phyloP scores from a whole-genome alignment of 2,113 vertebrate genomes.

The Oryzias curvinotus region DNA sequence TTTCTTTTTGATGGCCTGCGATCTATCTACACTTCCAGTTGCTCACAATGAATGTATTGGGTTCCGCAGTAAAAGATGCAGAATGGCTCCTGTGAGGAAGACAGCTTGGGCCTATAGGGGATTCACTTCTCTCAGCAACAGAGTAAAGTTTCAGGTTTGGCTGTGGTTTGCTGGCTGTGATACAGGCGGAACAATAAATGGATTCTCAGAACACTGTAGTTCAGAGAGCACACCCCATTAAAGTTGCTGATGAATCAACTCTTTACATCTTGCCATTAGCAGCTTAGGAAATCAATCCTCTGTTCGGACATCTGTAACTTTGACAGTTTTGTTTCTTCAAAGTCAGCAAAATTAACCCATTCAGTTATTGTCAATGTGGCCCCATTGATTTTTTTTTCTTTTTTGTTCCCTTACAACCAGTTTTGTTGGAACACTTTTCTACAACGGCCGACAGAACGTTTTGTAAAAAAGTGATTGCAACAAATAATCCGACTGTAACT shows the following conservation, averaged over 20 bases:
- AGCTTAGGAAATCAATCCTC: neutral
- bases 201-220: neutral
- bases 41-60: too few relatives aligned
- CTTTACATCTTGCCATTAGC: neutral
- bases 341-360: too few relatives aligned
- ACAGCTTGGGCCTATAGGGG: neutral
- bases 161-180: neutral
- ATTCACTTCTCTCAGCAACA: neutral
- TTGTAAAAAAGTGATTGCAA: too few relatives aligned
- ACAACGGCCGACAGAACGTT: too few relatives aligned
- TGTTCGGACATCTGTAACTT: neutral
- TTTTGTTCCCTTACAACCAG: neutral
- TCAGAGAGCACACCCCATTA: neutral
- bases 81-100: neutral
- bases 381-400: neutral
- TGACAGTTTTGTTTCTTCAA: neutral
- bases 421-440: neutral
- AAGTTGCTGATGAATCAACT: neutral
- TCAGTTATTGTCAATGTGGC: too few relatives aligned
- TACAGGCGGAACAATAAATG: slow-evolving; percentile 4
- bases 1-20: too few relatives aligned
- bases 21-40: too few relatives aligned
- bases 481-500: neutral
- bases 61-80: neutral
- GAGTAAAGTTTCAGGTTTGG: neutral